Conservation (phyloP, 2,113 vertebrate genomes). For the Macrotis lagotis region DNA sequence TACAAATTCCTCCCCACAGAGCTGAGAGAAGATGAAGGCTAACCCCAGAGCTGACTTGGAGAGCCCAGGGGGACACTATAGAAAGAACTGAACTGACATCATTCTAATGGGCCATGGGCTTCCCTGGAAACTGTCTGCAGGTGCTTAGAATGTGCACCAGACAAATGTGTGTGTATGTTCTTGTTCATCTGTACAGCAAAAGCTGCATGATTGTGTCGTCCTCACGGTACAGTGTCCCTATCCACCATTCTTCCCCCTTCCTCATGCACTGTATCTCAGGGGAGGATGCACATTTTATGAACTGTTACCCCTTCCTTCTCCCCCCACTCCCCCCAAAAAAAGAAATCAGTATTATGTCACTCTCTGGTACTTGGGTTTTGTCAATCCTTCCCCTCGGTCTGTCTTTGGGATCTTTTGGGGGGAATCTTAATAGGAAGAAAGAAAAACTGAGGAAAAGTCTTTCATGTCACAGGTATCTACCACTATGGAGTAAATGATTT, state of each 20-base stretch:
- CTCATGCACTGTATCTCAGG: constrained; percentile 80
- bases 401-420: constrained; percentile 57
- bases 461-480: constrained; percentile 43
- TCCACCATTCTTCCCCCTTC: constrained; percentile 74
- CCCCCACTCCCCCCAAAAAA: constrained; percentile 2
- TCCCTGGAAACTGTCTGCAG: constrained; percentile 60
- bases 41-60: constrained; percentile 54
- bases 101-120: constrained; percentile 72
- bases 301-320: constrained; percentile 61
- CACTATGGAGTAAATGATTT: constrained; percentile 27
- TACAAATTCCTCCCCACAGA: constrained; percentile 98
- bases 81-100: constrained; percentile 70
- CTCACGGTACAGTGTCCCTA: constrained; percentile 80
- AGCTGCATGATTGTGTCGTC: constrained; percentile 77
- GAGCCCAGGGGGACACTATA: constrained; percentile 69
- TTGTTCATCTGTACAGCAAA: constrained; percentile 70
- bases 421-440: constrained; percentile 62
- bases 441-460: constrained; percentile 38
- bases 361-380: constrained; percentile 69
- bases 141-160: constrained; percentile 70
- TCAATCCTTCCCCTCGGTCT: constrained; percentile 52
- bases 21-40: constrained; percentile 95
- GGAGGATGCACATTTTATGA: constrained; percentile 76
- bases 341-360: constrained; percentile 85
- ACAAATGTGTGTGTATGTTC: constrained; percentile 48